These are phyloP conservation scores for Neotoma lepida DNA, from an alignment of 2,113 vertebrate genomes.

Conservation along the genomic window DNA sequence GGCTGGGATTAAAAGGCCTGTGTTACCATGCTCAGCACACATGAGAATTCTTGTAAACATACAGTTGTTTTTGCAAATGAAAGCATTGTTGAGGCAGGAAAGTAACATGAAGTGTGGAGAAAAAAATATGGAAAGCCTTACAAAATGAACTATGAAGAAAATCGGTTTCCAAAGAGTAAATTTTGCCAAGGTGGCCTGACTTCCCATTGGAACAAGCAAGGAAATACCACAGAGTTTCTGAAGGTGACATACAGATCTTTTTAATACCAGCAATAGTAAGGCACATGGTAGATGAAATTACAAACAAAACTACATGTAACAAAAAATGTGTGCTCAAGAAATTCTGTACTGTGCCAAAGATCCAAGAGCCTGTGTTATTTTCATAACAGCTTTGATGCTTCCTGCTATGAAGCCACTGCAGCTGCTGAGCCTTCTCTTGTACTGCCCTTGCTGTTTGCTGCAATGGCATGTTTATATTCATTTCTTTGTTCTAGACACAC, in stretches of 20 bases:
- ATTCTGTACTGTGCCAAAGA: not conserved
- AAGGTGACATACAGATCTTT: not conserved
- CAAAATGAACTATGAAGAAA: not conserved
- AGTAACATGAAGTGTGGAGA: not conserved
- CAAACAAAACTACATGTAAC: not conserved
- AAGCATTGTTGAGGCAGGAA: not conserved
- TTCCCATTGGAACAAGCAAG: not conserved
- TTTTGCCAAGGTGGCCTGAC: not conserved
- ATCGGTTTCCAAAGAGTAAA: not conserved
- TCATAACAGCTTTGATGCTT: not conserved
- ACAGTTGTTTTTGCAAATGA: not conserved
- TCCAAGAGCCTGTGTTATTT: not conserved
- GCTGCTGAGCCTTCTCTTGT: not conserved
- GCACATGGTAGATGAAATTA: too few species aligned
- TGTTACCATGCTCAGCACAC: not conserved
- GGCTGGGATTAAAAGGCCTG: not conserved
- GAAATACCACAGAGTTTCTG: not conserved
- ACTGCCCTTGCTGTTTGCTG: not conserved
- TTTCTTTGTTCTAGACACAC: not conserved
- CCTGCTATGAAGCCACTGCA: not conserved
- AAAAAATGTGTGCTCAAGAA: not conserved
- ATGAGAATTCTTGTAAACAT: not conserved
- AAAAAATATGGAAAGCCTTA: not conserved
- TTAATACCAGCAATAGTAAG: not conserved
- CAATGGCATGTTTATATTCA: not conserved